Percentiles rank a stretch among this genome's conserved stretches.
Conservation (phyloP, 2,797 vertebrate genomes). For the Nasua narica region DNA sequence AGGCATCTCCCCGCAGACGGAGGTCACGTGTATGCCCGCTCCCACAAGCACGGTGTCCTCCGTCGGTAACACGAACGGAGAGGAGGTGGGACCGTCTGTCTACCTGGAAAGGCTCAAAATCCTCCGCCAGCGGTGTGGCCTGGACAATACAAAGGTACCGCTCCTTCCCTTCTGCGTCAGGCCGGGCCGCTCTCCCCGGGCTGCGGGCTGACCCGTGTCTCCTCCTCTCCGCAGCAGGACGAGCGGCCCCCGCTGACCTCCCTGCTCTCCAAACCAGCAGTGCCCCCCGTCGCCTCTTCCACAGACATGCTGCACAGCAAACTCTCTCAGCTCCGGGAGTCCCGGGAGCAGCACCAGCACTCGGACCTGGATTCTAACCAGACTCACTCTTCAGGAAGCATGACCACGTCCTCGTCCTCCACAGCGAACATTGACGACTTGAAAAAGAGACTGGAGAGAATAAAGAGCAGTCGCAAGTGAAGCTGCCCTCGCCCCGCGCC, state of each 20-base stretch:
- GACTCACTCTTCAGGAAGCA: constrained; percentile 85
- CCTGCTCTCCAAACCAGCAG: constrained; percentile 91
- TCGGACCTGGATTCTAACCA: constrained; percentile 90
- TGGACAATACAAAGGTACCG: constrained; percentile 95
- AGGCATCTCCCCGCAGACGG: constrained; percentile 93
- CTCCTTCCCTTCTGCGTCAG: not conserved
- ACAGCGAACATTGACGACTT: constrained; percentile 96
- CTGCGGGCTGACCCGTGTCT: not conserved
- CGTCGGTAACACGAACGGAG: constrained; percentile 89
- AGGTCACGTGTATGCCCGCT: constrained; percentile 82
- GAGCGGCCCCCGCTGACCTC: constrained; percentile 89
- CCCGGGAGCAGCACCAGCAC: constrained; percentile 94
- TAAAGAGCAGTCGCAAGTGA: constrained; percentile 98
- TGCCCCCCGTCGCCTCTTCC: constrained; percentile 92
- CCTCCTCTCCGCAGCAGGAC: constrained; percentile 81
- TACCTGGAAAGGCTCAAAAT: constrained; percentile 98
- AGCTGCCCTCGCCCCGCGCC: constrained; percentile 68
- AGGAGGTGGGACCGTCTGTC: constrained; percentile 94
- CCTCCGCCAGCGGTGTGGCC: constrained; percentile 94
- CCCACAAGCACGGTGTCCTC: constrained; percentile 82
- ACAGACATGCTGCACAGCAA: constrained; percentile 99
- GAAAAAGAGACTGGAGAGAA: constrained; percentile 99
- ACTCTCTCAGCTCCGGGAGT: constrained; percentile 97
- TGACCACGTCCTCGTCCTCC: constrained; percentile 86
- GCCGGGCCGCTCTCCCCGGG: not conserved